phyloP scores from a whole-genome alignment of 2,888 invertebrate genomes.

The Acanthoscelides obtectus region DNA sequence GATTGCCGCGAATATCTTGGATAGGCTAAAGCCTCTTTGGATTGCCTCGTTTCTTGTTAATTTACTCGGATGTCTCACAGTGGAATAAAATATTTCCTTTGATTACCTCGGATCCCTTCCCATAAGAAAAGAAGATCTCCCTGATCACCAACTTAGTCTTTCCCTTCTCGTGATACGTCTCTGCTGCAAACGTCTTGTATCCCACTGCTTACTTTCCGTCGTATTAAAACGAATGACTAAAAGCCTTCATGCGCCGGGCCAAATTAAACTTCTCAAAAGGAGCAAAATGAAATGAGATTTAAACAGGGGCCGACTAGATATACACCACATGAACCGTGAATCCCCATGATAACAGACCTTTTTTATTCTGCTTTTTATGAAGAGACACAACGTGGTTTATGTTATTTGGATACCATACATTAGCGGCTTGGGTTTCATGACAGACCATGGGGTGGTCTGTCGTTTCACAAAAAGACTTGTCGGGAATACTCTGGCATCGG shows the following conservation, averaged over 20 bases:
- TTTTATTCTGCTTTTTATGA: neutral
- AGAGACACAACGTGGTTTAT: neutral
- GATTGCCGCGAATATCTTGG: too few species aligned
- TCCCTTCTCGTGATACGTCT: neutral
- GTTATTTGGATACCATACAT: neutral
- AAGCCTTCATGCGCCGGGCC: neutral
- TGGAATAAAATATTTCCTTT: too few species aligned
- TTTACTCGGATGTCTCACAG: too few species aligned
- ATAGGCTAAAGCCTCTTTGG: too few species aligned
- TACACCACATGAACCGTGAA: neutral
- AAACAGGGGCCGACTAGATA: neutral
- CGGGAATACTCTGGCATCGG: neutral
- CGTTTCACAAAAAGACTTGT: neutral
- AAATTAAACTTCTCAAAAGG: neutral
- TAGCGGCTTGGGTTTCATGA: neutral
- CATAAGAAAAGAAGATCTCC: too few species aligned
- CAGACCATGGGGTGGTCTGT: neutral
- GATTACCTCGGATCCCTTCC: too few species aligned
- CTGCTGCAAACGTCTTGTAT: neutral
- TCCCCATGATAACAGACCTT: neutral
- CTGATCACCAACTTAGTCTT: neutral
- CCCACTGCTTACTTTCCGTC: neutral
- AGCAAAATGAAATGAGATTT: neutral
- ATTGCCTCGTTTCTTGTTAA: too few species aligned
- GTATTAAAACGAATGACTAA: neutral